Base-by-base conservation (phyloP, 2,888 invertebrate genomes). In the Ormyrus thymus region DNA sequence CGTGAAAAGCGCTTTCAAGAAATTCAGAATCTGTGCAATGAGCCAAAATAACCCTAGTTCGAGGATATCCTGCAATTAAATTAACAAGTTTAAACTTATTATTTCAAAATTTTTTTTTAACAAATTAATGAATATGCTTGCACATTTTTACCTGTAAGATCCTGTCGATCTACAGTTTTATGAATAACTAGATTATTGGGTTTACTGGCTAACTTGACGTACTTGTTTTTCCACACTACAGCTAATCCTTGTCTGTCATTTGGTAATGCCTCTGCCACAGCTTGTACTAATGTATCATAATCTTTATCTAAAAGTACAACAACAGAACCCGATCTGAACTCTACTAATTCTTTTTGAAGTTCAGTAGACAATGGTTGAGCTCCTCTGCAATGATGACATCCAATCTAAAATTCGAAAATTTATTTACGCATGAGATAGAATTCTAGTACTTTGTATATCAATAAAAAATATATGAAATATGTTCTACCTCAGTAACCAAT, bases 371-470 rank as follows among this genome's bases (percentile, higher is more conserved):
- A 80, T 1, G 88, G 87, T 62, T 87, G 84, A 8, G 86, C 75
- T 4, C 87, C 88, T 84, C 89, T 83, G 66, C 89, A 90, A 56
- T 90, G 89, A 82, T 89, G 89, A 69, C 89, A 90, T 10, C 89
- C 89, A 48, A 89, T 82, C 89, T 89, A n/a, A 45, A 69, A 45
- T 45, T 43, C 43, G 76, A 62, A n/a, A 13, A 48, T 70, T 9
- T 10, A 56, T 50, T 56, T 8, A 72, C 48, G 45, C 45, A 8
- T 11, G 64, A 65, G 1, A 56, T 15, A 64, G n/a, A 15, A 43
- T 10, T 13, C 29, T 29, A 29, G 29, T 29, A 29, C 3, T 29
- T 29, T 29, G 3, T 29, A 4, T 29, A 3, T 29, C 29, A 11
- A 65, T 53, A 65, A 53, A 29, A 7, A 46, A 56, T 62, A 7